Evolutionary conservation across 2,888 invertebrate genomes (phyloP).

Genomic region (Pachydiplax longipennis): DNA sequence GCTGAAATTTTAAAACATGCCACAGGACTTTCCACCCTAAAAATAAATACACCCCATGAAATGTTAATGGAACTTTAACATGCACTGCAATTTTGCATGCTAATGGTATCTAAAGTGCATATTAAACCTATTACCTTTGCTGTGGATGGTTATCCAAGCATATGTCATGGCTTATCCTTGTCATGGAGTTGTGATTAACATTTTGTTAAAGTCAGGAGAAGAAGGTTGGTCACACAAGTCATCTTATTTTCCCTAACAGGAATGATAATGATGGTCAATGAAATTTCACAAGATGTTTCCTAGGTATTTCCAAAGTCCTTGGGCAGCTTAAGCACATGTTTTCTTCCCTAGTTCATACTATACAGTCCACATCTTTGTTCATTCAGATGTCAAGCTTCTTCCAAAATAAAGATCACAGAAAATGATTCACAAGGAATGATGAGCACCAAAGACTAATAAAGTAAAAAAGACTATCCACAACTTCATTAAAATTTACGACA

Average conservation of each 20-base stretch:
- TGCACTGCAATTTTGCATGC: not conserved
- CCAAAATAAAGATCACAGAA: not conserved
- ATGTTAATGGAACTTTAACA: not conserved
- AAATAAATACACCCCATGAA: not conserved
- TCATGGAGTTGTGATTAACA: conserved; percentile 7
- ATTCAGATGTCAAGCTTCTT: not conserved
- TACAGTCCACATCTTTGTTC: not conserved
- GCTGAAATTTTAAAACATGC: not conserved
- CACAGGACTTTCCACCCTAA: not conserved
- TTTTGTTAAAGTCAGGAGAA: not conserved
- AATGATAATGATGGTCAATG: not conserved
- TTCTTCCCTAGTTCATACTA: not conserved
- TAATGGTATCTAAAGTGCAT: not conserved
- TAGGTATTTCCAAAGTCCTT: not conserved
- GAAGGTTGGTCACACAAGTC: not conserved
- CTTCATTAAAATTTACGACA: too few relatives aligned
- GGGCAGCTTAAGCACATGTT: not conserved
- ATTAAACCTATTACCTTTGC: conserved; percentile 31
- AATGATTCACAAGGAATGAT: not conserved
- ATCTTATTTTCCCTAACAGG: not conserved
- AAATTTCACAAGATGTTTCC: not conserved
- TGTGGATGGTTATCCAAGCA: conserved; percentile 24
- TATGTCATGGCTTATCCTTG: conserved; percentile 17
- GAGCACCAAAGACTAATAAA: not conserved
- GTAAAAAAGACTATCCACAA: too few relatives aligned